A percentile compares a stretch with the other conserved stretches of the same genome.
phyloP scores from a whole-genome alignment of 37 sponge, comb jelly and placozoan genomes.

The Tethya wilhelma region DNA sequence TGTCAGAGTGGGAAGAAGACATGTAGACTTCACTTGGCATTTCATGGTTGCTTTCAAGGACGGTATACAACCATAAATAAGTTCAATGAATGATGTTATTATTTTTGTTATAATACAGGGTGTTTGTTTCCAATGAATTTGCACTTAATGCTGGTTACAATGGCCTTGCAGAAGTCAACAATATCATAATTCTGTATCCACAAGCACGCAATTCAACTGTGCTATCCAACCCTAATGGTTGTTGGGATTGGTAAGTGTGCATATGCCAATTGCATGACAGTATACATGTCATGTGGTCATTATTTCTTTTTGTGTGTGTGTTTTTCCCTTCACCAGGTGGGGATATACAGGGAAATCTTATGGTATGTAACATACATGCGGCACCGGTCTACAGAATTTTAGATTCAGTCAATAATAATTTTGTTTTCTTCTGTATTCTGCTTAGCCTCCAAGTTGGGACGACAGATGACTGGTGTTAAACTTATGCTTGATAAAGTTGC shows the following conservation, averaged over 20 bases:
- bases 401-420: neutral
- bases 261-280: too few relatives aligned
- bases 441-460: slow-evolving; percentile 74
- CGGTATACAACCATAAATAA: slow-evolving; percentile 28
- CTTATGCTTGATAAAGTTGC: slow-evolving; percentile 63
- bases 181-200: slow-evolving; percentile 83
- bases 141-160: slow-evolving; percentile 68
- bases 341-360: slow-evolving; percentile 67
- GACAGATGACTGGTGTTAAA: slow-evolving; percentile 74
- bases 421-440: neutral
- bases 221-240: slow-evolving; percentile 68
- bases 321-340: slow-evolving; percentile 55
- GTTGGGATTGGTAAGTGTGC: slow-evolving; percentile 93
- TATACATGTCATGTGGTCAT: neutral
- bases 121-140: slow-evolving; percentile 46
- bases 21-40: slow-evolving; percentile 77
- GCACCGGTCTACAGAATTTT: neutral
- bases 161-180: slow-evolving; percentile 67
- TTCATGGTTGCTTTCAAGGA: slow-evolving; percentile 88
- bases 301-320: neutral
- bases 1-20: slow-evolving; percentile 45
- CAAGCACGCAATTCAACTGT: slow-evolving; percentile 51
- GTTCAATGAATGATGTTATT: neutral
- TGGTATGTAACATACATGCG: slow-evolving; percentile 27
- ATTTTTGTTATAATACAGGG: slow-evolving; percentile 5